Conservation (phyloP, 2,888 invertebrate genomes). For the Drosophila formosana region DNA sequence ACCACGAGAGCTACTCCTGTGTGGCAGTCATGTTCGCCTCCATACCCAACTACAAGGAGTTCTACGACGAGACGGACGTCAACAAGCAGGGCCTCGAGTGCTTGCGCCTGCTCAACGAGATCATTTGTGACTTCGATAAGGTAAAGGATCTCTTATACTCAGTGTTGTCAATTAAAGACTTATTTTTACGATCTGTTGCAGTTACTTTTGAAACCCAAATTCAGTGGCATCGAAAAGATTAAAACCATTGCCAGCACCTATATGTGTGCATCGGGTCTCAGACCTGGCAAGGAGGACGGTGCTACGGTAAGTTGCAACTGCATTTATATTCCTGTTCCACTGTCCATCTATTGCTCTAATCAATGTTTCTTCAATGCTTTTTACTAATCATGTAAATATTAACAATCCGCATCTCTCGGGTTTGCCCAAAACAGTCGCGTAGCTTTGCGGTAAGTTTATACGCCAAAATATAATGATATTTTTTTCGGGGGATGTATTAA, state of each 20-base stretch:
- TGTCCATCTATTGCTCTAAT: constrained; percentile 40
- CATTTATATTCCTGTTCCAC: background rate
- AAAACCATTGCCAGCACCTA: constrained; percentile 99
- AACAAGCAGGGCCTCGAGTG: constrained; percentile 98
- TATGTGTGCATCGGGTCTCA: constrained; percentile 97
- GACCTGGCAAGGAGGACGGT: constrained; percentile 94
- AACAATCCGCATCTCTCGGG: constrained; percentile 41
- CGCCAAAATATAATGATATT: background rate
- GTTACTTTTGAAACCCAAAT: constrained; percentile 96
- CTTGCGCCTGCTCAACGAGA: constrained; percentile 96
- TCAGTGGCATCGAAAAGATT: constrained; percentile 98
- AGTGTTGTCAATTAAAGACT: too few relatives aligned
- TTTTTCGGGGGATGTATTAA: background rate
- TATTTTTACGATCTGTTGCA: constrained; percentile 31
- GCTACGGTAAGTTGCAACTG: constrained; percentile 86
- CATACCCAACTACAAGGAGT: constrained; percentile 98
- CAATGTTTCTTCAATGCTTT: constrained; percentile 52
- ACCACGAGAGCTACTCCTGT: constrained; percentile 96
- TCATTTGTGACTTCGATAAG: constrained; percentile 99
- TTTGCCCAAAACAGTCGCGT: constrained; percentile 68
- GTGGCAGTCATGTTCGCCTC: constrained; percentile 99
- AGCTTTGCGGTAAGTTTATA: constrained; percentile 82
- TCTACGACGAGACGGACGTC: constrained; percentile 98
- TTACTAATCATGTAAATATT: constrained; percentile 72
- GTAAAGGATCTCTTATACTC: constrained; percentile 81